phyloP scores from a whole-genome alignment of 2,888 invertebrate genomes.

The Hirtodrosophila duncani region DNA sequence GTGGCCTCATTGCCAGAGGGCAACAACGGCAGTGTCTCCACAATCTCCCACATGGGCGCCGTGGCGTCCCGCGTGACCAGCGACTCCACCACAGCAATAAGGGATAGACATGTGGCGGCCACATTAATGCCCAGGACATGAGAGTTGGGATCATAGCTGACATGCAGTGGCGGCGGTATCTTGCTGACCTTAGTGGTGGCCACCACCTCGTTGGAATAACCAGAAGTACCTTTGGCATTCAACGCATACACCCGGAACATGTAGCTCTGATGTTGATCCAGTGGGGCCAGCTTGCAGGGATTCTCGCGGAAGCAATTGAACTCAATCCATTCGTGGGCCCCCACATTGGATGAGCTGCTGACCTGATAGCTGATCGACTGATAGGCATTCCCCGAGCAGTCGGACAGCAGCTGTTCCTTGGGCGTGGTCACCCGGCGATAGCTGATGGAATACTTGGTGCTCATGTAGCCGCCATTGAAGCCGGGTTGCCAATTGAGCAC shows the following conservation, averaged over 20 bases:
- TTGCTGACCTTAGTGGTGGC: slow-evolving; percentile 91
- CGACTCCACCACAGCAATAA: slow-evolving; percentile 87
- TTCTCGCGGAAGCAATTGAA: slow-evolving; percentile 91
- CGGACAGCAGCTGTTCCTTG: slow-evolving; percentile 81
- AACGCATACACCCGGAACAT: slow-evolving; percentile 92
- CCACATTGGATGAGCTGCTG: slow-evolving; percentile 25
- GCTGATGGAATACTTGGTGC: slow-evolving; percentile 91
- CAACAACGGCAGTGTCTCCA: slow-evolving; percentile 85
- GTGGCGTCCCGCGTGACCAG: slow-evolving; percentile 81
- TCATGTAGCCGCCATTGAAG: slow-evolving; percentile 91
- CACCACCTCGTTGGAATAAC: slow-evolving; percentile 89
- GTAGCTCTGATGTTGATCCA: slow-evolving; percentile 92
- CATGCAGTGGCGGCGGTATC: slow-evolving; percentile 88
- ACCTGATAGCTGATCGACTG: slow-evolving; percentile 37
- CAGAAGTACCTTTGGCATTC: slow-evolving; percentile 91
- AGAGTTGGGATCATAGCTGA: slow-evolving; percentile 89
- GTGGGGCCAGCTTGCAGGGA: slow-evolving; percentile 91
- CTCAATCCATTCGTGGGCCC: slow-evolving; percentile 85
- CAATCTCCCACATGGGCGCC: slow-evolving; percentile 84
- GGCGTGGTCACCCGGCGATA: slow-evolving; percentile 84
- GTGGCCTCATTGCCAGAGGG: slow-evolving; percentile 85
- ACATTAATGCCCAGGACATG: slow-evolving; percentile 87
- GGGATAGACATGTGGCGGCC: slow-evolving; percentile 86
- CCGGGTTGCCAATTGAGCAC: slow-evolving; percentile 93
- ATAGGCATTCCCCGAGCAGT: slow-evolving; percentile 78